A percentile compares a stretch with the other conserved stretches of the same genome.
phyloP scores from a whole-genome alignment of 2,113 vertebrate species.

The Taurulus bubalis region DNA sequence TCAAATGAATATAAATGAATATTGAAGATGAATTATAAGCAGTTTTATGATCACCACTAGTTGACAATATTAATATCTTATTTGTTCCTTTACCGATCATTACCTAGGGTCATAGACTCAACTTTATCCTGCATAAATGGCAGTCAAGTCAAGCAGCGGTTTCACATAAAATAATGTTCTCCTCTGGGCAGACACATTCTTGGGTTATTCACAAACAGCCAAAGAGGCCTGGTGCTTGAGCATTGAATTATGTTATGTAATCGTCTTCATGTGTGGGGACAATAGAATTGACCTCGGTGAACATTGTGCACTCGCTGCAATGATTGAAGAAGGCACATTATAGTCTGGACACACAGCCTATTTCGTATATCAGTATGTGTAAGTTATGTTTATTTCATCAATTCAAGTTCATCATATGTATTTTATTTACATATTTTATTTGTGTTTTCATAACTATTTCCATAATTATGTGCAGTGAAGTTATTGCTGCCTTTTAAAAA shows the following conservation, averaged over 20 bases:
- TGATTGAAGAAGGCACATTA: neutral
- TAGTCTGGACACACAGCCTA: neutral
- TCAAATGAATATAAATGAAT: no score
- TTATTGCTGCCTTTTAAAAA: no score
- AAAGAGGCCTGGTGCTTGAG: neutral
- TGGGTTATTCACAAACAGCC: slow-evolving; percentile 11
- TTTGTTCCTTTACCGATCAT: slow-evolving; percentile 3
- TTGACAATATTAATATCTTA: neutral
- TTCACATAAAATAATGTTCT: neutral
- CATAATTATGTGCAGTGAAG: neutral
- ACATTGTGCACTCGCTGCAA: neutral
- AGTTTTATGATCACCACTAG: no score
- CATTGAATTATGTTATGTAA: neutral
- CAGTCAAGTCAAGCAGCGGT: slow-evolving; percentile 25
- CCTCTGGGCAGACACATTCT: slow-evolving; percentile 2
- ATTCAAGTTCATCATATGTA: neutral
- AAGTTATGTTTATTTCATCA: neutral
- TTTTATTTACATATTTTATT: neutral
- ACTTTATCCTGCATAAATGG: slow-evolving; percentile 16
- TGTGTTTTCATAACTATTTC: neutral
- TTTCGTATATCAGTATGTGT: neutral
- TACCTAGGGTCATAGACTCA: slow-evolving; percentile 4
- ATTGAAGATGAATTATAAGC: no score
- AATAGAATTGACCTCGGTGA: neutral
- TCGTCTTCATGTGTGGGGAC: neutral